Percentiles rank a stretch among this genome's conserved stretches.
Evolutionary conservation across 2,797 vertebrate species (phyloP).

Genomic region (Coccyzus lansbergi): DNA sequence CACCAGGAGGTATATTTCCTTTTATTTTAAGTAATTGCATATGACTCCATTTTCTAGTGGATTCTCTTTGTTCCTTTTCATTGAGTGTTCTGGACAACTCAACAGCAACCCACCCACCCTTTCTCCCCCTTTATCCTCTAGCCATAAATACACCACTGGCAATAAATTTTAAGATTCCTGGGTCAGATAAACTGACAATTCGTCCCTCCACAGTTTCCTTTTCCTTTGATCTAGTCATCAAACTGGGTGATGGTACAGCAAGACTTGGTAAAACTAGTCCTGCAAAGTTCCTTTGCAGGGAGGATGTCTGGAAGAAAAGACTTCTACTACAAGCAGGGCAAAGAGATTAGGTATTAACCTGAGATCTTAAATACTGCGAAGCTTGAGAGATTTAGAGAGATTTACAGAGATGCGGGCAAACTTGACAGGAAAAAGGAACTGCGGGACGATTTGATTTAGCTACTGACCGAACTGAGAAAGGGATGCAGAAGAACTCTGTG

Average conservation of each 20-base stretch:
- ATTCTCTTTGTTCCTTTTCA: neutral
- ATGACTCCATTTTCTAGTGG: neutral
- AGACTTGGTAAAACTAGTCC: neutral
- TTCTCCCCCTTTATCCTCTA: neutral
- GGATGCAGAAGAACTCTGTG: neutral
- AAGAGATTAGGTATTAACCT: conserved; percentile 11
- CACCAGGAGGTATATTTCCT: neutral
- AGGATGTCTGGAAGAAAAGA: neutral
- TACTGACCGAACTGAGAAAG: conserved; percentile 2
- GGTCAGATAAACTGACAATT: neutral
- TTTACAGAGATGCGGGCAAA: neutral
- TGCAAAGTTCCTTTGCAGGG: neutral
- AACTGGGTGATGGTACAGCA: neutral
- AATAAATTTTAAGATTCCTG: neutral
- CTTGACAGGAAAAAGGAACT: neutral
- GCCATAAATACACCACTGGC: neutral
- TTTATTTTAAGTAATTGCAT: neutral
- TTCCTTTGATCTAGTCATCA: neutral
- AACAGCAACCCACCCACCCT: accelerated
- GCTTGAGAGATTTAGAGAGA: neutral
- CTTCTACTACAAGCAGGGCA: neutral
- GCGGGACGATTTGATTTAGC: neutral
- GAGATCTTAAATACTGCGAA: neutral
- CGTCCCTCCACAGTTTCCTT: accelerated
- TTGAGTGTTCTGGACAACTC: neutral